These are phyloP conservation scores for Hylaeus anthracinus DNA, from an alignment of 1,140 invertebrate species.

Conservation along the genomic window DNA sequence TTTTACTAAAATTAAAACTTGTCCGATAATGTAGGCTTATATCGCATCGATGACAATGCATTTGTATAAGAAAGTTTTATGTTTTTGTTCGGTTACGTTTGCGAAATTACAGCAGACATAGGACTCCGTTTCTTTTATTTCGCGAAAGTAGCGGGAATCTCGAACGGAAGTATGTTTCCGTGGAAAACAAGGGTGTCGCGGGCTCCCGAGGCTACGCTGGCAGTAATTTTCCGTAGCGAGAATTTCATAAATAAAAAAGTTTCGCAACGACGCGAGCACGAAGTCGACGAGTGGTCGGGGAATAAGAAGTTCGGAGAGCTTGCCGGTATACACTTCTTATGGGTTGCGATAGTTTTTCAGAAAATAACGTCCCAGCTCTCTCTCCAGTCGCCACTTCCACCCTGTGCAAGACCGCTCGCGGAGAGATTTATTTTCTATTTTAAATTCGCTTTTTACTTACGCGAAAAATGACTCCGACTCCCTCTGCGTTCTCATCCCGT, in stretches of 20 bases:
- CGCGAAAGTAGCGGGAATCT: conserved; percentile 1
- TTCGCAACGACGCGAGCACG: conserved; percentile 4
- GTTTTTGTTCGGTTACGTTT: not conserved
- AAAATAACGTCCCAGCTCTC: conserved; percentile 32
- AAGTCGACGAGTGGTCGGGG: conserved; percentile 37
- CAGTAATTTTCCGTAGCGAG: conserved; percentile 33
- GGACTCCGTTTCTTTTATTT: not conserved
- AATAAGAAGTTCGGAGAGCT: conserved; percentile 38
- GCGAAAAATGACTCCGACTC: not conserved
- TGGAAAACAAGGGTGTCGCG: conserved; percentile 25
- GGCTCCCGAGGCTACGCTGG: conserved; percentile 4
- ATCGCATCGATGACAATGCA: no score
- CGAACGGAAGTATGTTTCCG: not conserved
- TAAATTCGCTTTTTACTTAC: conserved; percentile 56
- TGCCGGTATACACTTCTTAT: conserved; percentile 29
- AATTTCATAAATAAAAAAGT: conserved; percentile 64
- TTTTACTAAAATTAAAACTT: no score
- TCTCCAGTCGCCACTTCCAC: not conserved
- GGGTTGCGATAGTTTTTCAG: conserved; percentile 54
- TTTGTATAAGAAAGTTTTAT: no score
- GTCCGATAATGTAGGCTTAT: no score
- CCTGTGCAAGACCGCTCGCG: conserved; percentile 20
- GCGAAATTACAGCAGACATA: conserved; percentile 9
- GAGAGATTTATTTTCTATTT: conserved; percentile 68
- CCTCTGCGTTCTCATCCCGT: not conserved